Percentiles rank a stretch among this genome's conserved stretches.
phyloP scores from a whole-genome alignment of 2,888 invertebrate species.

The Thymelicus acteon region DNA sequence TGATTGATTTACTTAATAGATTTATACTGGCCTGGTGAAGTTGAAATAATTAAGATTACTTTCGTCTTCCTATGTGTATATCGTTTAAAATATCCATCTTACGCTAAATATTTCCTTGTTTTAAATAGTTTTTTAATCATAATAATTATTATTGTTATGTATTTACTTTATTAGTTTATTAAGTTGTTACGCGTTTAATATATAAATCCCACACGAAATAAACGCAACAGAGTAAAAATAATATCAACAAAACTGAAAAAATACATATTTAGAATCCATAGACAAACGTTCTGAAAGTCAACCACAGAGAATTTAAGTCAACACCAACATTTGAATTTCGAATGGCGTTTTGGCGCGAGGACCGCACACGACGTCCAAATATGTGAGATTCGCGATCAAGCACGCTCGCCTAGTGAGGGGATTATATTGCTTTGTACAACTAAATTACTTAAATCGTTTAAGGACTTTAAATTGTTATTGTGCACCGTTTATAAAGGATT shows the following conservation, averaged over 20 bases:
- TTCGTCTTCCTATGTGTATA: too few relatives aligned
- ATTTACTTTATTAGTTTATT: too few relatives aligned
- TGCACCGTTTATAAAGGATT: too few relatives aligned
- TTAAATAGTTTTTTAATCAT: too few relatives aligned
- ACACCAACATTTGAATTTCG: constrained; percentile 57
- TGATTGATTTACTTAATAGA: too few relatives aligned
- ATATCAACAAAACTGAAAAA: neutral
- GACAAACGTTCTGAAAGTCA: constrained; percentile 10
- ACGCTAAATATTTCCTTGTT: too few relatives aligned
- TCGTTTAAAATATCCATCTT: too few relatives aligned
- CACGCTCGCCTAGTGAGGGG: constrained; percentile 39
- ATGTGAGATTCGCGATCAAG: constrained; percentile 50
- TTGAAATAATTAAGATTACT: neutral
- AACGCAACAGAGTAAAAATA: neutral
- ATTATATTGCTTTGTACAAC: constrained; percentile 20
- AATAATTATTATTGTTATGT: too few relatives aligned
- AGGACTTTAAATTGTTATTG: too few relatives aligned
- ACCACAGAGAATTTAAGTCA: constrained; percentile 44
- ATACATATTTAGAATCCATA: neutral
- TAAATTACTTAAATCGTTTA: neutral
- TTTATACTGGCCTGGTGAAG: too few relatives aligned
- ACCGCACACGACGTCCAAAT: constrained; percentile 70
- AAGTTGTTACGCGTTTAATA: too few relatives aligned
- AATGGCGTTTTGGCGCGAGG: constrained; percentile 61
- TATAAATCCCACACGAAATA: too few relatives aligned